Evolutionary conservation across 2,113 vertebrate genomes (phyloP).

Genomic region (Oncorhynchus tshawytscha): DNA sequence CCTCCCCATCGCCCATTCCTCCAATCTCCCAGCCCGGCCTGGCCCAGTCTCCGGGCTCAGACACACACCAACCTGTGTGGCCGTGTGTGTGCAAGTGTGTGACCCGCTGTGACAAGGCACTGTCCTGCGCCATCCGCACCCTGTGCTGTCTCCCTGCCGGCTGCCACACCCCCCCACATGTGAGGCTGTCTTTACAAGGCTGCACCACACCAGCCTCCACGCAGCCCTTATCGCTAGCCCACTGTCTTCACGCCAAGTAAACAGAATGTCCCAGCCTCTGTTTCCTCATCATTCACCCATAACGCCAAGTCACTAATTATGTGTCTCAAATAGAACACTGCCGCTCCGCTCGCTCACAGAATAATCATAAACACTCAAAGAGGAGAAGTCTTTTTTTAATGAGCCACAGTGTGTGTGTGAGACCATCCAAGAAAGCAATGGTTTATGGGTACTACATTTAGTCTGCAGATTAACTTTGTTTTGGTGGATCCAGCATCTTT

Average conservation of each 20-base stretch:
- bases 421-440: slow-evolving; percentile 17
- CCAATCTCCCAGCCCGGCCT: not conserved
- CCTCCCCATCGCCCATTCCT: not conserved
- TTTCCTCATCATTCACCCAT: slow-evolving; percentile 49
- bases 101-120: not conserved
- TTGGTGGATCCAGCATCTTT: slow-evolving; percentile 53
- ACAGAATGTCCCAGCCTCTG: slow-evolving; percentile 62
- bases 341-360: slow-evolving; percentile 37
- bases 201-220: slow-evolving; percentile 51
- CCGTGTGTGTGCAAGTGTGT: not conserved
- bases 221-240: slow-evolving; percentile 54
- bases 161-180: slow-evolving; percentile 71
- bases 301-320: slow-evolving; percentile 67
- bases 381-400: slow-evolving; percentile 47
- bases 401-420: slow-evolving; percentile 44
- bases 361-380: slow-evolving; percentile 44
- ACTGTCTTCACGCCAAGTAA: slow-evolving; percentile 55
- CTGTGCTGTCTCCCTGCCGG: slow-evolving; percentile 60
- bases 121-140: slow-evolving; percentile 50
- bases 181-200: slow-evolving; percentile 54
- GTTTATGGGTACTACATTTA: slow-evolving; percentile 55
- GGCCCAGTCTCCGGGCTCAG: not conserved
- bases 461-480: slow-evolving; percentile 51
- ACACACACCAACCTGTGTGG: not conserved
- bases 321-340: slow-evolving; percentile 38